Evolutionary conservation across 2,113 vertebrate species (phyloP).

Genomic region (Neomonachus schauinslandi): DNA sequence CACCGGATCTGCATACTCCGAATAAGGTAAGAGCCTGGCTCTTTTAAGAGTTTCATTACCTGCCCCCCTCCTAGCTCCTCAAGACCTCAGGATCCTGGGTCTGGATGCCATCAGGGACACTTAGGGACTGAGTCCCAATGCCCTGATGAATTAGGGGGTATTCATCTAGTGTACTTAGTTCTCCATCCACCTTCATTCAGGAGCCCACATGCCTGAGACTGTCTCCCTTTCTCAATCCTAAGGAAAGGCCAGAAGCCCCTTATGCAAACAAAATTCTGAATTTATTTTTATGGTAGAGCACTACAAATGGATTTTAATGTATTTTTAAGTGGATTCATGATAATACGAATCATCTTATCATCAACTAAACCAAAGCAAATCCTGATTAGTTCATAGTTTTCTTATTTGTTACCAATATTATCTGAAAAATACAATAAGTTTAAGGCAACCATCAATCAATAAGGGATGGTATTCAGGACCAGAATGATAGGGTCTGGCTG

Average conservation of each 20-base stretch:
- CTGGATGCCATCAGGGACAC: not conserved
- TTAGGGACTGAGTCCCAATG: not conserved
- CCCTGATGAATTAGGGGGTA: accelerated
- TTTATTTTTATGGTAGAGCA: not conserved
- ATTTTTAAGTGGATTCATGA: not conserved
- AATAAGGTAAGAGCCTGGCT: slow-evolving; percentile 62
- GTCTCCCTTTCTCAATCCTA: not conserved
- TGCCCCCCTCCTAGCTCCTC: not conserved
- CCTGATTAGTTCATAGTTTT: not conserved
- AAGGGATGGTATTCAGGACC: not conserved
- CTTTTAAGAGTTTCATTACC: not conserved
- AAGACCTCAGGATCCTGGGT: not conserved
- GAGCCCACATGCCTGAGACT: not conserved
- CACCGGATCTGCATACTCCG: not conserved
- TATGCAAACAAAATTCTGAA: not conserved
- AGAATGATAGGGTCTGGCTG: not conserved
- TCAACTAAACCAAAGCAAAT: not conserved
- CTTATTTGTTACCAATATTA: not conserved
- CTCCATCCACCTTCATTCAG: not conserved
- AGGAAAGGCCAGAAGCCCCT: accelerated
- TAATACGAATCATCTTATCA: not conserved
- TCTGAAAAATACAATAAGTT: not conserved
- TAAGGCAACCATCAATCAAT: not conserved
- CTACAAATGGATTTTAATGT: not conserved
- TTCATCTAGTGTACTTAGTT: not conserved